Conservation (phyloP, 2,113 vertebrate genomes). For the Seriola aureovittata region DNA sequence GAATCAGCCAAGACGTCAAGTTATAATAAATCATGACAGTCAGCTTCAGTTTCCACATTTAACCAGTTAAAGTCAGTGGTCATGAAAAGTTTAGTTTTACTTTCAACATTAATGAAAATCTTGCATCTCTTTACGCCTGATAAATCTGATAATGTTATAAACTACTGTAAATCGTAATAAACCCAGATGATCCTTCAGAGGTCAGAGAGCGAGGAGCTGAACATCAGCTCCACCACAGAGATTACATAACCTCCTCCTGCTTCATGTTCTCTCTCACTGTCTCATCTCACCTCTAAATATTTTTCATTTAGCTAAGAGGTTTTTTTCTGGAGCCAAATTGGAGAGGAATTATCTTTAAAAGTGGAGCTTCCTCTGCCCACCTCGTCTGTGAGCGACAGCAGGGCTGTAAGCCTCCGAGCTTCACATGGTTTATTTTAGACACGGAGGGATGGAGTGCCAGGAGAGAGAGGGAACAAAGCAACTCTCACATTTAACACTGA, state of each 20-base stretch:
- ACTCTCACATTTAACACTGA: conserved; percentile 45
- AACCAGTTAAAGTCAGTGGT: no score
- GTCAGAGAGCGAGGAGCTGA: not conserved
- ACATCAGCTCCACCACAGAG: not conserved
- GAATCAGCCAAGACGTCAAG: no score
- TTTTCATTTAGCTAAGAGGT: conserved; percentile 45
- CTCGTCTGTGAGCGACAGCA: conserved; percentile 72
- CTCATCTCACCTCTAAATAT: conserved; percentile 22
- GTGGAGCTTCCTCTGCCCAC: conserved; percentile 49
- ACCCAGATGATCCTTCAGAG: no score
- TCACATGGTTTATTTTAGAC: conserved; percentile 65
- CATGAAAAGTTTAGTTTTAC: no score
- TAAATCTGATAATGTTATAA: no score
- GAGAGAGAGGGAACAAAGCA: conserved; percentile 55
- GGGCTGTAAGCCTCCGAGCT: conserved; percentile 68
- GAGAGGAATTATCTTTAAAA: conserved; percentile 70
- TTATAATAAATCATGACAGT: no score
- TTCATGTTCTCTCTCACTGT: not conserved
- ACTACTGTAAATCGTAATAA: no score
- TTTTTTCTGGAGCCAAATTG: conserved; percentile 47
- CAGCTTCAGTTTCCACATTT: no score
- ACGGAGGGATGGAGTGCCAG: conserved; percentile 37
- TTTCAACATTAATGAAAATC: no score
- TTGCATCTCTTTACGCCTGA: no score
- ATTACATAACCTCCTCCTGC: conserved; percentile 3